Evolutionary conservation across 2,888 invertebrate species (phyloP), one percentile per base, ranked within the genome.

Genomic region (Plebejus argus): DNA sequence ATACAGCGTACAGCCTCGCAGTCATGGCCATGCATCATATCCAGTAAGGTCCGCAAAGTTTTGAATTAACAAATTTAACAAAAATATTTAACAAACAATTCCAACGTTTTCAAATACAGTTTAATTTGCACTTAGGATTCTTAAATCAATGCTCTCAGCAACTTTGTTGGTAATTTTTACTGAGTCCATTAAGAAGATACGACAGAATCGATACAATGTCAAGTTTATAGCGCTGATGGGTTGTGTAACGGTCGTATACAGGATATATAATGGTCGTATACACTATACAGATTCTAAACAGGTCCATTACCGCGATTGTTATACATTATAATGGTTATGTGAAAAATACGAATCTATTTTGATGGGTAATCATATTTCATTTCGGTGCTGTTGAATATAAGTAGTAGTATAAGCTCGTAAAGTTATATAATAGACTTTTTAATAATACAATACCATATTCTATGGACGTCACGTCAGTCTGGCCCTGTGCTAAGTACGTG

Each of bases 171-270:
- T 23, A 66, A 33, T 28, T 33, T 33, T 66, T 61, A 61, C 61
- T 23, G 8, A 66, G 33, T 33, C 66, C 66, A 66, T 66, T 66
- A 66, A 66, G 28, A 7, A 66, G 66, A 66, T 66, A 66, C 66
- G 61, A 23, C 61, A 66, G 23, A 66, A 66, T 66, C 66, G 28
- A 66, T 66, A 66, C 66, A 66, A 20, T 66, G 66, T 66, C 66
- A 66, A 66, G 28, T 66, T 66, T 66, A 66, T 66, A 66, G 66
- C 28, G 66, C 28, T 66, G 66, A 28, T 33, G 66, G 66, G 66
- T 28, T 66, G 66, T 66, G 15, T 66, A 66, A 15, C 33, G 61
- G 61, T 23, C 10, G 28, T 66, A 66, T 66, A 66, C 66, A 15
- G 61, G 3, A 4, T 23, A 15, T 28, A 66, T 66, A 33, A 6